Evolutionary conservation across 2,888 invertebrate genomes (phyloP), one percentile per base, ranked within the genome.

Genomic region (Actias luna): DNA sequence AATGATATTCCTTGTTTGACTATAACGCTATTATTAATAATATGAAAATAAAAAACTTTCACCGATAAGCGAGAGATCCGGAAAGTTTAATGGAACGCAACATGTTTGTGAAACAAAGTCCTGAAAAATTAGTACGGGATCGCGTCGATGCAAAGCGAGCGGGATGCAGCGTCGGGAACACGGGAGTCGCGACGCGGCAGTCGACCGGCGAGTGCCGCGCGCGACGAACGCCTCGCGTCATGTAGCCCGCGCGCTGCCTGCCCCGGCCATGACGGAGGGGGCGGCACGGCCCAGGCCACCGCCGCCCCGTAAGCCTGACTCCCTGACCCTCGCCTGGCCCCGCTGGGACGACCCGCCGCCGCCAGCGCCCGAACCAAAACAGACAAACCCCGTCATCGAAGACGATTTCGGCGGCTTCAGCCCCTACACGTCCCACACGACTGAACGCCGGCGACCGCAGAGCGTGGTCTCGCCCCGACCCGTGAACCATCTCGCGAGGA

Each of bases 371-470:
- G 91, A 87, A 67, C 71, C 76, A 33, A 71, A 73, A 52, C 74
- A 73, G 14, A 71, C 77, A 59, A 67, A 69, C 59, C 74, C 78
- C 52, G 73, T 76, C 29, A 79, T 87, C 16, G 76, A 82, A 66
- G 84, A 87, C 70, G 87, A 88, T 69, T 89, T 92, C 74, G 85
- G 84, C 73, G 85, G 83, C 65, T 94, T 94, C 84, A 89, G 93
- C 66, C 89, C 94, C 57, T 94, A 94, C 82, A 93, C 93, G 50
- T 93, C 94, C 68, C 93, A 93, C 67, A 87, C 89, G 82, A 78
- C 76, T 50, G 75, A 82, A 64, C 84, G 86, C 33, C 85, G 94
- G 68, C 87, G 94, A 75, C 93, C 94, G 66, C 92, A 93, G 75
- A 94, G 94, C 79, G 93, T 93, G 70, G 87, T 93, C 75, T 85